phyloP scores from a whole-genome alignment of 2,797 vertebrate genomes.

The Garrulus glandarius region DNA sequence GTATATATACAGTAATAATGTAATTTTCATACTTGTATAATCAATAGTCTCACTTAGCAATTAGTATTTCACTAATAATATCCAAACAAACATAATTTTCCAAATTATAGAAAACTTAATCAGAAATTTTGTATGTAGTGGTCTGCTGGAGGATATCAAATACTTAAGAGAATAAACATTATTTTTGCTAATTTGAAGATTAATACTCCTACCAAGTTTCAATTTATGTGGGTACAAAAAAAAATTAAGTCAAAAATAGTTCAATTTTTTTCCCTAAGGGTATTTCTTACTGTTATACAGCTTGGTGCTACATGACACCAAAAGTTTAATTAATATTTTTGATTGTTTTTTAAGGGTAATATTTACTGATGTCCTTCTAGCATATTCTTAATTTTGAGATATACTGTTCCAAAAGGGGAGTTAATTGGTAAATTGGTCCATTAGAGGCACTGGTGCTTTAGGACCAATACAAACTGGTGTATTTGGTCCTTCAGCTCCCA shows the following conservation, averaged over 20 bases:
- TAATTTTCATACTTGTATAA: background rate
- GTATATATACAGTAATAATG: background rate
- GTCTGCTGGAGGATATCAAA: background rate
- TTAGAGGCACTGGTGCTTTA: background rate
- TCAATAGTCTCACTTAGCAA: background rate
- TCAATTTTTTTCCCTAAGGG: background rate
- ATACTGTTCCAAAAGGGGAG: background rate
- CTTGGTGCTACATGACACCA: background rate
- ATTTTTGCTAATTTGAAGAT: background rate
- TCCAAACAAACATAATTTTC: background rate
- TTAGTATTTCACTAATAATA: conserved; percentile 11
- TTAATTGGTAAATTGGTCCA: background rate
- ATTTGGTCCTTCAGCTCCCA: background rate
- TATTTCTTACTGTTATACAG: background rate
- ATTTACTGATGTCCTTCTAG: background rate
- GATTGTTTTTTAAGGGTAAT: background rate
- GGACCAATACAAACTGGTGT: background rate
- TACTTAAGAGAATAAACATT: background rate
- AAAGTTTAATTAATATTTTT: background rate
- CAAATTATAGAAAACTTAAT: background rate
- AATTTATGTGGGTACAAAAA: background rate
- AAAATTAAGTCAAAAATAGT: background rate
- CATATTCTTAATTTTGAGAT: background rate
- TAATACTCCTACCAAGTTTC: background rate
- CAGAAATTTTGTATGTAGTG: background rate